Conservation (phyloP, 2,888 invertebrate genomes). For the Elgonia sp. region DNA sequence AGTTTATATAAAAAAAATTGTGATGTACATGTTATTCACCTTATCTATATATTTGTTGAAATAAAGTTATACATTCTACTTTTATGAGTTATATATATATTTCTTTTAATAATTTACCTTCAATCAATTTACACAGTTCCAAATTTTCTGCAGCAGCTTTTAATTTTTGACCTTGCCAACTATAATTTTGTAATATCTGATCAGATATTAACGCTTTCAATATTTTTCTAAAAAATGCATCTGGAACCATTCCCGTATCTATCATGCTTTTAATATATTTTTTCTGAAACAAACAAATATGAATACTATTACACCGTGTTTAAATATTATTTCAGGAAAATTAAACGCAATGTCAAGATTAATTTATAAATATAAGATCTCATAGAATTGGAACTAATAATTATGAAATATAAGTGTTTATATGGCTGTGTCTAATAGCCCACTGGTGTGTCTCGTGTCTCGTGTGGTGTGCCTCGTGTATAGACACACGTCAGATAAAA, state of each 20-base stretch:
- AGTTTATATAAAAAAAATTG: too few species aligned
- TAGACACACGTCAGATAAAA: too few species aligned
- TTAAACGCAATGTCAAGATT: too few species aligned
- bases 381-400: too few species aligned
- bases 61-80: background rate
- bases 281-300: conserved; percentile 14
- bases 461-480: too few species aligned
- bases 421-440: too few species aligned
- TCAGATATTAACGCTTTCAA: background rate
- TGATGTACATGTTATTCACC: background rate
- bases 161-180: background rate
- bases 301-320: background rate
- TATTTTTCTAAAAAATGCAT: conserved; percentile 6
- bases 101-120: background rate
- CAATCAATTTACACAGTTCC: conserved; percentile 8
- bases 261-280: conserved; percentile 1
- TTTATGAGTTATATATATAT: background rate
- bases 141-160: conserved; percentile 17
- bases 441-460: too few species aligned
- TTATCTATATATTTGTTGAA: background rate
- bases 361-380: too few species aligned
- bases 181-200: background rate
- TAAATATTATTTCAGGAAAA: background rate
- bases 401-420: too few species aligned
- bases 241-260: background rate